A percentile compares a stretch with the other conserved stretches of the same genome.
Conservation (phyloP, 1,140 invertebrate genomes). For the Drosophila kepulauana region DNA sequence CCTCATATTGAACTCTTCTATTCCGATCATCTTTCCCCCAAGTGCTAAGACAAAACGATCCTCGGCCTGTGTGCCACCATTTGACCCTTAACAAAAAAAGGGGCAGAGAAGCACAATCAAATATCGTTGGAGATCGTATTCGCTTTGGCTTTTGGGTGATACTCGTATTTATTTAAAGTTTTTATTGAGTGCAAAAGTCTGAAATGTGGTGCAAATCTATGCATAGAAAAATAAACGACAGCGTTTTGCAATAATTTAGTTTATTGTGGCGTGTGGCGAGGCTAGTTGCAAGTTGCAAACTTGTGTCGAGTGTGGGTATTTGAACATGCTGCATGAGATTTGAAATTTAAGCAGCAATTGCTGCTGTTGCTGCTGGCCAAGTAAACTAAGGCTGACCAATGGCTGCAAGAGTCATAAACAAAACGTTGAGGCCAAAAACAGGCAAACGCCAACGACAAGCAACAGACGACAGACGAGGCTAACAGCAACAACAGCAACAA, state of each 20-base stretch:
- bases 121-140: constrained; percentile 30
- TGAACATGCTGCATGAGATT: constrained; percentile 60
- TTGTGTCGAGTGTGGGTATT: constrained; percentile 38
- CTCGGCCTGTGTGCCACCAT: constrained; percentile 2
- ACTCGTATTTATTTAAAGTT: constrained; percentile 54
- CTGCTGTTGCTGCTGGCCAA: constrained; percentile 10
- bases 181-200: constrained; percentile 67
- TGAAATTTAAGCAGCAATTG: constrained; percentile 73
- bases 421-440: constrained; percentile 55
- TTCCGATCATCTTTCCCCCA: background rate
- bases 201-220: constrained; percentile 75
- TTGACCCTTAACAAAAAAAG: constrained; percentile 21
- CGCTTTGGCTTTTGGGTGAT: constrained; percentile 15
- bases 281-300: constrained; percentile 11
- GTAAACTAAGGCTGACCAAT: constrained; percentile 59
- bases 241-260: constrained; percentile 72
- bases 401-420: constrained; percentile 75
- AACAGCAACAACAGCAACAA: constrained; percentile 50
- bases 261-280: constrained; percentile 48
- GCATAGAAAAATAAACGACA: constrained; percentile 54
- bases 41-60: constrained; percentile 13
- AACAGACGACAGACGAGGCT: constrained; percentile 22
- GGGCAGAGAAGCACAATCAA: constrained; percentile 19
- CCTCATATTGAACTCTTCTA: background rate
- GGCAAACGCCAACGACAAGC: constrained; percentile 54